Conservation (phyloP, 2,113 vertebrate species). For the Bujurquina vittata region DNA sequence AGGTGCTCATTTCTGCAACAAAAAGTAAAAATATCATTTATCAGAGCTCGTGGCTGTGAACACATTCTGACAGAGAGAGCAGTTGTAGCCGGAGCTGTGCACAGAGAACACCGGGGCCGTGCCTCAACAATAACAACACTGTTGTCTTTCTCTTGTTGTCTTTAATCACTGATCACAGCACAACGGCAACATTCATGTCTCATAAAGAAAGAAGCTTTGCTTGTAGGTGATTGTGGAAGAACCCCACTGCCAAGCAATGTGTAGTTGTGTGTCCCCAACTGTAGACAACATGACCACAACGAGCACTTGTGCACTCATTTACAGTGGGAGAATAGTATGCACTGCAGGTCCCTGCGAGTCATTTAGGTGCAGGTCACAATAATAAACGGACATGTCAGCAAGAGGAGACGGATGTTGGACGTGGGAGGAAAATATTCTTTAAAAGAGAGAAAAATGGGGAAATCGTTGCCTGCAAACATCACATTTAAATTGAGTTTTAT, state of each 20-base stretch:
- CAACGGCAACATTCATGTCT: constrained; percentile 9
- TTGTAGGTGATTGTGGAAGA: background rate
- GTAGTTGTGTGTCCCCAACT: background rate
- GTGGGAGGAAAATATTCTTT: background rate
- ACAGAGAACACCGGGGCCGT: constrained; percentile 36
- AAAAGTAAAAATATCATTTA: constrained; percentile 50
- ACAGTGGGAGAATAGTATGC: background rate
- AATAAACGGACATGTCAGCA: background rate
- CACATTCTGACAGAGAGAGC: constrained; percentile 30
- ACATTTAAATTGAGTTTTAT: background rate
- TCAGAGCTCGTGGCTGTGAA: constrained; percentile 19
- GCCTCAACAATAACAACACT: constrained; percentile 17
- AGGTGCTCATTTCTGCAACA: background rate
- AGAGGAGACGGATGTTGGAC: background rate
- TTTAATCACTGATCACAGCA: constrained; percentile 30
- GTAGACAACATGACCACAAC: background rate
- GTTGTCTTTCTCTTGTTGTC: background rate
- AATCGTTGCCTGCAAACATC: background rate
- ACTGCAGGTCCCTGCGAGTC: background rate
- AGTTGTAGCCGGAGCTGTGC: constrained; percentile 19
- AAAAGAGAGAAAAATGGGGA: background rate
- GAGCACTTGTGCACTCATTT: background rate
- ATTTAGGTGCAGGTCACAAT: background rate
- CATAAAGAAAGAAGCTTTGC: background rate
- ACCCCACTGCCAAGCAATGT: background rate